phyloP scores from a whole-genome alignment of 2,113 vertebrate genomes.

The Cephalopterus ornatus region DNA sequence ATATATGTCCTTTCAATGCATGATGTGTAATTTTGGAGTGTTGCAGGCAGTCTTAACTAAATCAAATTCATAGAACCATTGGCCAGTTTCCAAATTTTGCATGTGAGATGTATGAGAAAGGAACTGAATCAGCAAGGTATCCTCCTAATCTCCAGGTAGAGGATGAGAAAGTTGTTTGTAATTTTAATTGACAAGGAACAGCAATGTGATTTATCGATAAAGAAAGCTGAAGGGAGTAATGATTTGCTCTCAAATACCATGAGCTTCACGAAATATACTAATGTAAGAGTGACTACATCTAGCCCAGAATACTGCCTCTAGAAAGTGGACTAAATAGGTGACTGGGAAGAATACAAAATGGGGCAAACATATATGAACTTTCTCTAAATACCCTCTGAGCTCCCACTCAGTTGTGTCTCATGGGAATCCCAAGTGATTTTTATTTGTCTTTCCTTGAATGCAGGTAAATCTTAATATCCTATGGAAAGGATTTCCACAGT shows the following conservation, averaged over 20 bases:
- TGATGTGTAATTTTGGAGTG: neutral
- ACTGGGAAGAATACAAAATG: neutral
- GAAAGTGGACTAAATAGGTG: neutral
- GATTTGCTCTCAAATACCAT: neutral
- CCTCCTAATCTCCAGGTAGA: neutral
- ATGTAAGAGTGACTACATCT: neutral
- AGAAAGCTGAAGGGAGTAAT: neutral
- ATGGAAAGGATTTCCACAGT: neutral
- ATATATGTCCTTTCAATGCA: neutral
- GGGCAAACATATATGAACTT: neutral
- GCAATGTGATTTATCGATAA: neutral
- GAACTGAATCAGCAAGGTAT: neutral
- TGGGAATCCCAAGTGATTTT: neutral
- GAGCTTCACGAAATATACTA: neutral
- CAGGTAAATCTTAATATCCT: neutral
- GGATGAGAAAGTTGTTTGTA: neutral
- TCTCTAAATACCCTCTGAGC: neutral
- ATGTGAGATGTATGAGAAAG: neutral
- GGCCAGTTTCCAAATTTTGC: neutral
- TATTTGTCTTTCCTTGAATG: neutral
- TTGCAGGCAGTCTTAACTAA: neutral
- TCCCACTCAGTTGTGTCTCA: neutral
- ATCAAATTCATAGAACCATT: neutral
- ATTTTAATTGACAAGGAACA: neutral
- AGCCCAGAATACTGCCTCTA: neutral